These are phyloP conservation scores for Pipra filicauda DNA, from an alignment of 2,113 vertebrate genomes.

Conservation along the genomic window DNA sequence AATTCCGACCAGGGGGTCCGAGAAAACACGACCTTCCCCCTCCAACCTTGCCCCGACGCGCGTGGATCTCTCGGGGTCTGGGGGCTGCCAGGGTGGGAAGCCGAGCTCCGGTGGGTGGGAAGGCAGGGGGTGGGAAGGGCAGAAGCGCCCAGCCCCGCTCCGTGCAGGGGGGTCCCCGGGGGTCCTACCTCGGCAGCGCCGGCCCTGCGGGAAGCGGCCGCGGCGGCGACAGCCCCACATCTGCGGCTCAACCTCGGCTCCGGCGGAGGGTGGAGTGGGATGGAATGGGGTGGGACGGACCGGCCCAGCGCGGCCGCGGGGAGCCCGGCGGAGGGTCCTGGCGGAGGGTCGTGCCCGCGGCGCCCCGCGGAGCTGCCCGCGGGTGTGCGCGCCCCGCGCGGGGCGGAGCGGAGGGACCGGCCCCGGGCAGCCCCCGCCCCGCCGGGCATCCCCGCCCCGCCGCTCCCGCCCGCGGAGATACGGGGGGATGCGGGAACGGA, in stretches of 20 bases:
- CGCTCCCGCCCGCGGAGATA: no score
- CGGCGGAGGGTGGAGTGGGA: not conserved
- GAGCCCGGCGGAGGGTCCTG: not conserved
- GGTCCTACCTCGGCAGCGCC: slow-evolving; percentile 44
- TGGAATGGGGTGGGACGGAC: not conserved
- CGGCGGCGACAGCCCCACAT: slow-evolving; percentile 9
- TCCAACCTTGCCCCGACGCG: not conserved
- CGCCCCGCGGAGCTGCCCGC: not conserved
- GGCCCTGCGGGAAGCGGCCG: slow-evolving; percentile 16
- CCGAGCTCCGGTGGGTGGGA: not conserved
- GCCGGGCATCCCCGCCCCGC: not conserved
- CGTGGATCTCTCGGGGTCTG: not conserved
- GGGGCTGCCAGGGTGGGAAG: not conserved
- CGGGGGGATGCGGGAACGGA: no score
- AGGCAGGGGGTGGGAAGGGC: not conserved
- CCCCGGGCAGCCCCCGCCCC: not conserved
- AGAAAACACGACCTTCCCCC: not conserved
- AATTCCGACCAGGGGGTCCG: fast-evolving
- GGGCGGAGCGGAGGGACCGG: not conserved
- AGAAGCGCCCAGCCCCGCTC: not conserved
- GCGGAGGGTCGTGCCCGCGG: not conserved
- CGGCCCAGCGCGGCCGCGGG: not conserved
- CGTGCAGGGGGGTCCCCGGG: not conserved
- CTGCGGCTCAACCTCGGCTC: not conserved
- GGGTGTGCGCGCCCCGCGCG: not conserved